phyloP scores from a whole-genome alignment of 2,888 invertebrate genomes.

The Eurytoma adleriae region DNA sequence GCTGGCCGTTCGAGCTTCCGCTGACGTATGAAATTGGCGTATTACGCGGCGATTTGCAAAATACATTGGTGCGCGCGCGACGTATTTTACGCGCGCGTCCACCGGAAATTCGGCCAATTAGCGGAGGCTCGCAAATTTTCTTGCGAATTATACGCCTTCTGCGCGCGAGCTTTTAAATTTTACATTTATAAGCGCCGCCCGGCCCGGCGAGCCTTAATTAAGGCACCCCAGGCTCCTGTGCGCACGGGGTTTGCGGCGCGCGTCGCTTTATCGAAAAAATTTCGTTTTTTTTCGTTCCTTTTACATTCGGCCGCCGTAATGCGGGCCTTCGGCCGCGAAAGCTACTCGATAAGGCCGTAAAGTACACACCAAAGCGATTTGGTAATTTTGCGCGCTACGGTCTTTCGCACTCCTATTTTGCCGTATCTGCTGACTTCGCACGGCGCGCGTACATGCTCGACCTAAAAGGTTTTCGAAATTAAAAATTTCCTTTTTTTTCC shows the following conservation, averaged over 20 bases:
- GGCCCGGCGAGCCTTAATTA: neutral
- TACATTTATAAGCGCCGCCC: conserved; percentile 16
- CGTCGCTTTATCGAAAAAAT: conserved; percentile 34
- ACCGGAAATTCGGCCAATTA: conserved; percentile 45
- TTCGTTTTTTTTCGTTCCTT: neutral
- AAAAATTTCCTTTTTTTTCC: conserved; percentile 6
- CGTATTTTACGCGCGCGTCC: conserved; percentile 41
- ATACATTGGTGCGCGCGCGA: conserved; percentile 3
- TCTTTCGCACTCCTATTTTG: neutral
- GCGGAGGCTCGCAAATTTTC: conserved; percentile 28
- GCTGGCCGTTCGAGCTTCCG: neutral
- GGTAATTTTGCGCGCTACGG: conserved; percentile 2
- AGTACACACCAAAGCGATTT: conserved; percentile 5
- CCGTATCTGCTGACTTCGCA: neutral
- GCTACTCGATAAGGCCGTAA: conserved; percentile 23
- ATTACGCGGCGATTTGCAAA: conserved; percentile 40
- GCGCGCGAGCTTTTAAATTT: conserved; percentile 36
- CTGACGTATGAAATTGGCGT: conserved; percentile 21
- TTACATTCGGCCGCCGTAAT: neutral
- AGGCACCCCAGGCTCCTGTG: neutral
- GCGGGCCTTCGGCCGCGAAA: neutral
- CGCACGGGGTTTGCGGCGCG: neutral
- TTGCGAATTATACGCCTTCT: conserved; percentile 38
- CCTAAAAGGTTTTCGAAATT: conserved; percentile 15
- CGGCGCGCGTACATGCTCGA: neutral